A percentile compares a stretch with the other conserved stretches of the same genome.
These are phyloP conservation scores for Colaptes auratus DNA, from an alignment of 2,113 vertebrate species.

Conservation along the genomic window DNA sequence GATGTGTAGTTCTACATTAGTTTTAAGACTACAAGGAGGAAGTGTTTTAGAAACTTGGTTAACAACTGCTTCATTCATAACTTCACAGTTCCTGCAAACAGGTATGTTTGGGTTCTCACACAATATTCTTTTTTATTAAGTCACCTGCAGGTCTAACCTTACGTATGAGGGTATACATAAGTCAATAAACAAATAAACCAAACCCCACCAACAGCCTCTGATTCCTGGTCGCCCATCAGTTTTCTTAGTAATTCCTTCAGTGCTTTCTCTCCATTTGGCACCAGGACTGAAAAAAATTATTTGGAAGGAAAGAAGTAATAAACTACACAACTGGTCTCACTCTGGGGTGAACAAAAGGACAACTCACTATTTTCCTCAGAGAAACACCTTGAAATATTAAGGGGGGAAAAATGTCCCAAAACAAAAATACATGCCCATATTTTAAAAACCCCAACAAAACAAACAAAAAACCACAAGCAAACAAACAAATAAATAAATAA, in stretches of 20 bases:
- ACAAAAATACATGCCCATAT: not conserved
- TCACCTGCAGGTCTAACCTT: not conserved
- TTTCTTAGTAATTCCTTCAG: not conserved
- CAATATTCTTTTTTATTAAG: not conserved
- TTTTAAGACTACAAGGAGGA: not conserved
- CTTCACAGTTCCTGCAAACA: not conserved
- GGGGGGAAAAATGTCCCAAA: not conserved
- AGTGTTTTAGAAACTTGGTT: slow-evolving; percentile 13
- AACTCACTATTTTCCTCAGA: not conserved
- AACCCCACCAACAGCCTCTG: not conserved
- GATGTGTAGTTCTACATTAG: not conserved
- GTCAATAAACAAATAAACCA: not conserved
- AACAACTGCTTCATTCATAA: slow-evolving; percentile 8
- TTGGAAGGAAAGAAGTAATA: not conserved
- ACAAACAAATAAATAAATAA: too few species aligned
- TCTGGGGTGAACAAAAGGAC: not conserved
- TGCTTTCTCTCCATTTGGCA: not conserved
- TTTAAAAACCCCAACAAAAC: too few species aligned
- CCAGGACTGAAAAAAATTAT: not conserved
- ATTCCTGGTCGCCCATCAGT: not conserved
- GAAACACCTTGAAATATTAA: not conserved
- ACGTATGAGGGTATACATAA: not conserved
- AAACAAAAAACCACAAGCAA: too few species aligned
- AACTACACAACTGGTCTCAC: not conserved
- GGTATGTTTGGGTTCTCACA: not conserved